Conservation (phyloP, 1,140 invertebrate species). For the Drosophila oshimai region DNA sequence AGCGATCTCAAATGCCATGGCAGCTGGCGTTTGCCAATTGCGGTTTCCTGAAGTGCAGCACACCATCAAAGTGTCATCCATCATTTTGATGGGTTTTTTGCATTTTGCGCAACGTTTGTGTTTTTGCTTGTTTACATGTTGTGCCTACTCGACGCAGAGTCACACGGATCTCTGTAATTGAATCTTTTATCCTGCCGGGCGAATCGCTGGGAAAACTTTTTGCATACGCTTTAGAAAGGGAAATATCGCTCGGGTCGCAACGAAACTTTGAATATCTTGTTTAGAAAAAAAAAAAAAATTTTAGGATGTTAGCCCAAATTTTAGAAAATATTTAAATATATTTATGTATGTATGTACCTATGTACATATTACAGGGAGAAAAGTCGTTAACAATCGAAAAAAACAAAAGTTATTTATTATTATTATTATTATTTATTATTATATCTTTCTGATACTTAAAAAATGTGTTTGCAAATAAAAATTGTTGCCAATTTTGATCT, state of each 20-base stretch:
- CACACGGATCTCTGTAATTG: slow-evolving; percentile 70
- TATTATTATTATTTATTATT: too few species aligned
- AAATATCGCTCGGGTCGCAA: background rate
- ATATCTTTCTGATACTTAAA: too few species aligned
- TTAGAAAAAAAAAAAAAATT: too few species aligned
- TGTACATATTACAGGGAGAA: too few species aligned
- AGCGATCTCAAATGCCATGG: slow-evolving; percentile 7
- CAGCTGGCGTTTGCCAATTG: slow-evolving; percentile 62
- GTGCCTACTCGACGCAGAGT: slow-evolving; percentile 53
- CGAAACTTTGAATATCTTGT: background rate
- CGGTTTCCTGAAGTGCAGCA: slow-evolving; percentile 64
- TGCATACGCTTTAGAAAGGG: background rate
- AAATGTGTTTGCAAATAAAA: too few species aligned
- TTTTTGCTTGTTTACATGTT: slow-evolving; percentile 62
- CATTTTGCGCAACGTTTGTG: slow-evolving; percentile 37
- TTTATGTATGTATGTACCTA: too few species aligned
- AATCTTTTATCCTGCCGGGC: slow-evolving; percentile 66
- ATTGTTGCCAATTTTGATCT: too few species aligned
- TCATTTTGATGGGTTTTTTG: slow-evolving; percentile 69
- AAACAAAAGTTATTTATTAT: too few species aligned
- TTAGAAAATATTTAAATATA: background rate
- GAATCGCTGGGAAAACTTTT: slow-evolving; percentile 61
- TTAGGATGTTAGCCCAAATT: background rate
- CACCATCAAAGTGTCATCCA: slow-evolving; percentile 76
- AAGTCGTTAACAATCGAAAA: too few species aligned